Conservation (phyloP, 2,113 vertebrate genomes). For the Dromaius novaehollandiae region DNA sequence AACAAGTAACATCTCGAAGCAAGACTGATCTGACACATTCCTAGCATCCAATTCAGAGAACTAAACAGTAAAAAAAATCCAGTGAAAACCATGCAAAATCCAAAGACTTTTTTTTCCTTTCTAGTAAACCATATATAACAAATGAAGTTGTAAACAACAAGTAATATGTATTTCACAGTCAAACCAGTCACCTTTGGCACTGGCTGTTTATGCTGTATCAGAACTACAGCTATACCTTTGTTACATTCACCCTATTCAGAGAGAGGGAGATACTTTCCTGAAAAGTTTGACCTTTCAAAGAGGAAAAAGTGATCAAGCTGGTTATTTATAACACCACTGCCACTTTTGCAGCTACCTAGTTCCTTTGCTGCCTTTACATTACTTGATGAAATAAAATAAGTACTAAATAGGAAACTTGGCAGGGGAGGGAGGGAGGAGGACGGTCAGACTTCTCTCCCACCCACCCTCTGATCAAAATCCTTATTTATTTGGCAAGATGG, state of each 20-base stretch:
- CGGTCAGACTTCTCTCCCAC: neutral
- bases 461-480: neutral
- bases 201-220: neutral
- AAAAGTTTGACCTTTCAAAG: neutral
- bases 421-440: neutral
- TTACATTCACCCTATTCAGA: neutral
- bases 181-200: neutral
- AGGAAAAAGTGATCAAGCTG: neutral
- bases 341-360: neutral
- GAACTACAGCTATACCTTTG: neutral
- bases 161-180: neutral
- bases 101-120: neutral
- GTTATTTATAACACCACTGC: neutral
- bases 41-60: neutral
- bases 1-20: neutral
- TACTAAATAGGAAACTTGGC: neutral
- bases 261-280: neutral
- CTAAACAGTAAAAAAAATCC: neutral
- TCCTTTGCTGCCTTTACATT: neutral
- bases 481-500: neutral
- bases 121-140: neutral
- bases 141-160: neutral
- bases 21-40: fast-evolving
- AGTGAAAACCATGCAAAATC: neutral
- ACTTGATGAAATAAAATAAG: neutral